phyloP scores from a whole-genome alignment of 2,888 invertebrate genomes.

The Pandemis heparana region DNA sequence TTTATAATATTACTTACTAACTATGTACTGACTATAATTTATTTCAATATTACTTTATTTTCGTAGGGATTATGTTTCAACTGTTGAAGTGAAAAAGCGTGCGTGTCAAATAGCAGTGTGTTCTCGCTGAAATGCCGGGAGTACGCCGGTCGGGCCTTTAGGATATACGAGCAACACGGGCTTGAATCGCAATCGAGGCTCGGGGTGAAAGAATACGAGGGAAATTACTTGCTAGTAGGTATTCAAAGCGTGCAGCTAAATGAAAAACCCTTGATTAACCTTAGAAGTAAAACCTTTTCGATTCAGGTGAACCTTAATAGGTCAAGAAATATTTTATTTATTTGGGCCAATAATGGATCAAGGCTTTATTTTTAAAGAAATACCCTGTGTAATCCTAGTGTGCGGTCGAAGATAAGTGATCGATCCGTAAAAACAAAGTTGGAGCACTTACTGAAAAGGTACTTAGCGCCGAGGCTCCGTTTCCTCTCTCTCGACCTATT shows the following conservation, averaged over 20 bases:
- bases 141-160: constrained; percentile 47
- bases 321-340: no score
- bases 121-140: constrained; percentile 41
- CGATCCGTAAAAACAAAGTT: not conserved
- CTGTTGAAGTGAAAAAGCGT: not conserved
- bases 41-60: no score
- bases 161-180: constrained; percentile 56
- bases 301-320: constrained; percentile 5
- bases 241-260: constrained; percentile 6
- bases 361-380: not conserved
- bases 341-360: no score
- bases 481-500: constrained; percentile 81
- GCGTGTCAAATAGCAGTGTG: constrained; percentile 21
- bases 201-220: constrained; percentile 34
- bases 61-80: not conserved
- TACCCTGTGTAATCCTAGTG: not conserved
- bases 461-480: constrained; percentile 68
- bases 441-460: constrained; percentile 67
- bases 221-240: constrained; percentile 10
- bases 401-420: not conserved
- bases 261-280: constrained; percentile 10
- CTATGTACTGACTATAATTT: no score
- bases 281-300: constrained; percentile 2
- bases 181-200: constrained; percentile 55
- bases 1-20: no score